Percentiles rank a stretch among this genome's conserved stretches.
These are phyloP conservation scores for Leptodactylus fuscus DNA, from an alignment of 2,113 vertebrate species.

Conservation along the genomic window DNA sequence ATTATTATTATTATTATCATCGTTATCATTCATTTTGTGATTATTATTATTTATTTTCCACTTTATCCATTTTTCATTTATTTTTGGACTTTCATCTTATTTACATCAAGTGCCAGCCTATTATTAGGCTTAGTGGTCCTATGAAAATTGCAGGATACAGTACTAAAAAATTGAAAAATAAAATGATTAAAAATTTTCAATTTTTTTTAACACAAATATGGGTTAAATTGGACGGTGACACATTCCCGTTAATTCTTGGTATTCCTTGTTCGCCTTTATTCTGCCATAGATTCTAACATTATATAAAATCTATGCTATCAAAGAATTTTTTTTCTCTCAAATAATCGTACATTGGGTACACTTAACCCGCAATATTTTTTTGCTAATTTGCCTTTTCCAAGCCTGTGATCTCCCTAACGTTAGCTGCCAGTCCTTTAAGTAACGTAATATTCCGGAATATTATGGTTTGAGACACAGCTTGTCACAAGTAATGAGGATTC, in stretches of 20 bases:
- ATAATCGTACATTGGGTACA: neutral
- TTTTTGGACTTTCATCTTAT: no score
- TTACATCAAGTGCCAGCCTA: no score
- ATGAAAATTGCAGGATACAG: no score
- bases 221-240: no score
- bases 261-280: neutral
- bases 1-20: no score
- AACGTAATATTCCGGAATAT: constrained; percentile 16
- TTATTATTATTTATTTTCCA: no score
- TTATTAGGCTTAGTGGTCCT: no score
- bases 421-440: neutral
- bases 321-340: neutral
- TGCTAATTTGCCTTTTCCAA: constrained; percentile 7
- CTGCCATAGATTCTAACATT: neutral
- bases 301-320: neutral
- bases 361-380: neutral
- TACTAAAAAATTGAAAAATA: no score
- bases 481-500: constrained; percentile 47
- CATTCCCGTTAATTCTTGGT: neutral
- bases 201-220: no score
- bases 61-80: no score
- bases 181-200: no score
- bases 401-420: neutral
- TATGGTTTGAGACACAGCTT: constrained; percentile 33
- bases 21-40: no score